Conservation (phyloP, 2,888 invertebrate species). For the Heterodera filipjevi region DNA sequence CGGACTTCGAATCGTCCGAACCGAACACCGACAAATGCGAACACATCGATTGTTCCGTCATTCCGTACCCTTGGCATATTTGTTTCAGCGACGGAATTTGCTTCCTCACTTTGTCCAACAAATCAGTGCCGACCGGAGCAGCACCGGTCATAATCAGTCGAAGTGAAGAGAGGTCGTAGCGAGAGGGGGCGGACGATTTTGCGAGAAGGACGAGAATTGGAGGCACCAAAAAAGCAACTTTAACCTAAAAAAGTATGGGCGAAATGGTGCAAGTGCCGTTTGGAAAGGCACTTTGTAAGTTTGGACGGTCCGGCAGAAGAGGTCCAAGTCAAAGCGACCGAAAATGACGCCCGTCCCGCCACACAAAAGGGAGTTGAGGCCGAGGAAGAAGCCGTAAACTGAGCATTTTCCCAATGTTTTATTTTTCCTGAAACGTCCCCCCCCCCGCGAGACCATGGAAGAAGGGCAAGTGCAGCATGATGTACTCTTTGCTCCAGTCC, state of each 20-base stretch:
- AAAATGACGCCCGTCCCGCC: constrained; percentile 57
- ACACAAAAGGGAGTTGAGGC: constrained; percentile 37
- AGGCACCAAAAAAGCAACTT: constrained; percentile 74
- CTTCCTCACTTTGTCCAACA: constrained; percentile 34
- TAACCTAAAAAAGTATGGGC: constrained; percentile 34
- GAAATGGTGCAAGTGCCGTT: not conserved
- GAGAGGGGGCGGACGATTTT: constrained; percentile 73
- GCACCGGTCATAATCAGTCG: constrained; percentile 66
- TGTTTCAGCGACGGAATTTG: constrained; percentile 31
- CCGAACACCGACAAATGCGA: constrained; percentile 44
- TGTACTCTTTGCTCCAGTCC: constrained; percentile 64
- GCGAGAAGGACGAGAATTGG: constrained; percentile 78
- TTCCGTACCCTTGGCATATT: constrained; percentile 44
- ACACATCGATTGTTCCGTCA: constrained; percentile 45
- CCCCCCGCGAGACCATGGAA: constrained; percentile 50
- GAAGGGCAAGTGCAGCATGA: constrained; percentile 74
- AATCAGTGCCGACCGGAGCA: constrained; percentile 40
- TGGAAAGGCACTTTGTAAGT: constrained; percentile 44
- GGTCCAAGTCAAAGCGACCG: constrained; percentile 54
- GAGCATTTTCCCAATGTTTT: not conserved
- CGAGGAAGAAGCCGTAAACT: constrained; percentile 55
- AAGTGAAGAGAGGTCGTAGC: constrained; percentile 78
- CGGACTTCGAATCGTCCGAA: constrained; percentile 28
- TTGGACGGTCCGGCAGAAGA: constrained; percentile 53
- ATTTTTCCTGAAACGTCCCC: not conserved